phyloP scores from a whole-genome alignment of 2,888 invertebrate genomes.

The Amorpha juglandis region DNA sequence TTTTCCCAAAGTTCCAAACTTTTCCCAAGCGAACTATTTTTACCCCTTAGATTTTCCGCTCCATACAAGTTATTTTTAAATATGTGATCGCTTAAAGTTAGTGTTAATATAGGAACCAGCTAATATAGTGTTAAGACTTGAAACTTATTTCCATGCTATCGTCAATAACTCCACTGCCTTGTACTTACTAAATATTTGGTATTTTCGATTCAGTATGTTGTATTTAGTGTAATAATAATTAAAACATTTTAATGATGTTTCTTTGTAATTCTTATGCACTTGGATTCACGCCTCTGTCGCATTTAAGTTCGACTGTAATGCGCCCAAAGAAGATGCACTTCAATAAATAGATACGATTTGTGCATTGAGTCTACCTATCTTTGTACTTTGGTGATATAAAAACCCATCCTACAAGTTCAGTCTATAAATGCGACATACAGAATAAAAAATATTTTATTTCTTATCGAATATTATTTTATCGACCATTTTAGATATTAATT shows the following conservation, averaged over 20 bases:
- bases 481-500: constrained; percentile 26
- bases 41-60: too few relatives aligned
- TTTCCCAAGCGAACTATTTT: background rate
- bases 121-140: background rate
- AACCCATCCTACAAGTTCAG: background rate
- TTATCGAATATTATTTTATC: constrained; percentile 2
- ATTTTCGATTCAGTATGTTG: background rate
- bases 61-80: background rate
- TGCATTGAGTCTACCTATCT: too few relatives aligned
- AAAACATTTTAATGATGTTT: too few relatives aligned
- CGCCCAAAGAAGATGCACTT: too few relatives aligned
- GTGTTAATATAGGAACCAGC: constrained; percentile 10
- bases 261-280: too few relatives aligned
- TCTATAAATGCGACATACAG: background rate
- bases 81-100: background rate
- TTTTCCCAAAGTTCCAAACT: background rate
- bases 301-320: too few relatives aligned
- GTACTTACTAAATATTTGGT: constrained; percentile 2
- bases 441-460: background rate
- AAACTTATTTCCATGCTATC: constrained; percentile 21
- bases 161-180: constrained; percentile 21
- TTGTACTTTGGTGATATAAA: too few relatives aligned
- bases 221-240: background rate
- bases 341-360: too few relatives aligned
- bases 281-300: too few relatives aligned